Evolutionary conservation across 1,140 invertebrate genomes (phyloP), one percentile per base, ranked within the genome.

Genomic region (Plectrocnemia conspersa): DNA sequence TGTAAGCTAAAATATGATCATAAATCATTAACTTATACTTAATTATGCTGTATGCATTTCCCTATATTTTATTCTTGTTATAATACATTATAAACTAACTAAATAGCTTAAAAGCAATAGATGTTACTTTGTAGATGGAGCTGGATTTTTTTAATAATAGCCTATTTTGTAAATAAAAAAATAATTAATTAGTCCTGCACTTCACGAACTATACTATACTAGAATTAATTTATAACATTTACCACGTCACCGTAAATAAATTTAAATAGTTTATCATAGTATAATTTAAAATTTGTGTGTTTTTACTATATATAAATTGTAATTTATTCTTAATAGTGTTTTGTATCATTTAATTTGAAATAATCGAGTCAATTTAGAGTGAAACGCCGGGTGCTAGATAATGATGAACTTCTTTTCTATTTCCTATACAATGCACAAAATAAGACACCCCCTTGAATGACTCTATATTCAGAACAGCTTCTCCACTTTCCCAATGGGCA

Each of bases 381-480:
- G 7, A 38, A 7, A n/a, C n/a, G n/a, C n/a, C n/a, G n/a, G n/a
- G n/a, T n/a, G 2, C 18, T 7, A 25, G 22, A 45, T 45, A 27
- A 27, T 45, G 42, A 45, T 45, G 42, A 45, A 45, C 42, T 25
- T 45, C 22, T 45, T 45, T 45, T 45, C 13, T 45, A 15, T 35
- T 15, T 15, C 32, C 11, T 35, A 4, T 35, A 35, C 32, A 11
- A 27, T 48, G 40, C 33, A 55, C 29, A 55, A 48, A 55, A 55
- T 47, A 48, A 46, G 44, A 55, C 44, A 55, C 53, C 46, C 41
- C 45, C 53, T 27, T 23, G 23, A 19, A 46, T 47, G 53, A 55
- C 40, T 45, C 23, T 57, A 57, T 50, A 50, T 57, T 57, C 55
- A 52, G 45, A 57, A 41, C 55, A 29, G 15, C 55, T 33, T 23